Conservation (phyloP, 2,113 vertebrate species). For the Corvus moneduloides region DNA sequence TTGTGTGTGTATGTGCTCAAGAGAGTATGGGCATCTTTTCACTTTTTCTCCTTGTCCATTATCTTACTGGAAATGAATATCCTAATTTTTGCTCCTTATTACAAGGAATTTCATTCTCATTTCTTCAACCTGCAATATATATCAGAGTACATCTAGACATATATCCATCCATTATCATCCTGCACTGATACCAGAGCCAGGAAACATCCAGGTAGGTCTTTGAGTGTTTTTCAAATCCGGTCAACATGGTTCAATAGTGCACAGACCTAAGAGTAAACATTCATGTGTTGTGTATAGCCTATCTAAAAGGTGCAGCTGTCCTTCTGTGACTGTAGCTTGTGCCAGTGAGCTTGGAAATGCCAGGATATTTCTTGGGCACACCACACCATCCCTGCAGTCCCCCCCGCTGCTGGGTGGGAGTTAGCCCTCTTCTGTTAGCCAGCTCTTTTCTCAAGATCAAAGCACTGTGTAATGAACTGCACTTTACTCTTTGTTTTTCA, state of each 20-base stretch:
- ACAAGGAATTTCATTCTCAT: not conserved
- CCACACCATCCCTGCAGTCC: accelerated
- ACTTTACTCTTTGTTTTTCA: slow-evolving; percentile 2
- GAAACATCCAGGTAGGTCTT: not conserved
- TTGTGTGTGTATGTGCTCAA: accelerated
- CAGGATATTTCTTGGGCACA: accelerated
- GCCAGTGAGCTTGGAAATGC: not conserved
- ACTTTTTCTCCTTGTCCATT: not conserved
- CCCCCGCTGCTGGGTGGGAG: accelerated
- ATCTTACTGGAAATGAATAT: not conserved
- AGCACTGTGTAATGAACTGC: not conserved
- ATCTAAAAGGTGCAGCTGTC: not conserved
- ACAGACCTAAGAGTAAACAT: not conserved
- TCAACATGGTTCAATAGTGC: not conserved
- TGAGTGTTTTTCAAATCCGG: not conserved
- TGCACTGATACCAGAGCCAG: not conserved
- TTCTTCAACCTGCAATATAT: not conserved
- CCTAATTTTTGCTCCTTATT: not conserved
- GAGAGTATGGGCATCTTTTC: accelerated
- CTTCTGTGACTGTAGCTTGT: not conserved
- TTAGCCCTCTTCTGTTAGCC: not conserved
- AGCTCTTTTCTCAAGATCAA: slow-evolving; percentile 1
- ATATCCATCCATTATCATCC: not conserved
- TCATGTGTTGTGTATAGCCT: accelerated
- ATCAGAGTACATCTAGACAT: not conserved